Evolutionary conservation across 2,888 invertebrate species (phyloP).

Genomic region (Dichetophora obliterata): DNA sequence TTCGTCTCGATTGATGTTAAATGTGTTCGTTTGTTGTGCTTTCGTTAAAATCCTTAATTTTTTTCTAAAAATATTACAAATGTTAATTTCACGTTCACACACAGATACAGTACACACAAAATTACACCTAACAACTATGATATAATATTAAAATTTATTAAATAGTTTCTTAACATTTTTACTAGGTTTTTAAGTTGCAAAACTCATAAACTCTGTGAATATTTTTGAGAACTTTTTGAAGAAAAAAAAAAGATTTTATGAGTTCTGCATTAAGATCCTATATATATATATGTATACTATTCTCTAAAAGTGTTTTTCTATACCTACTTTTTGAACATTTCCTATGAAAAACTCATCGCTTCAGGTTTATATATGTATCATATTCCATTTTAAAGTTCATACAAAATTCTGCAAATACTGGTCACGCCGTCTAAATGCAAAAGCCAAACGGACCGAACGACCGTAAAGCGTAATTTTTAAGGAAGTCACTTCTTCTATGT

Average conservation of each 20-base stretch:
- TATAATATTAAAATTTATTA: background rate
- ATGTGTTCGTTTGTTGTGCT: conserved; percentile 59
- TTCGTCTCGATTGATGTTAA: conserved; percentile 58
- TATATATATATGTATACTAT: background rate
- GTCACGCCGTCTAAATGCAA: background rate
- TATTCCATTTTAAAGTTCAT: conserved; percentile 47
- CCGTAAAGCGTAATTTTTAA: conserved; percentile 9
- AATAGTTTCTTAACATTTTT: too few relatives aligned
- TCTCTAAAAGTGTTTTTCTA: conserved; percentile 5
- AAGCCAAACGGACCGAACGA: conserved; percentile 8
- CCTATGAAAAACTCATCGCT: conserved; percentile 45
- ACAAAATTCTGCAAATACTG: conserved; percentile 22
- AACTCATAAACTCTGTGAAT: too few relatives aligned
- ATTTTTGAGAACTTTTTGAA: too few relatives aligned
- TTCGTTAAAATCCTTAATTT: conserved; percentile 38
- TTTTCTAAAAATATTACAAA: background rate
- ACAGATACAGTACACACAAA: background rate
- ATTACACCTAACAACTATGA: conserved; percentile 5
- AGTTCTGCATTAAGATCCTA: too few relatives aligned
- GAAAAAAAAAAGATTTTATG: background rate
- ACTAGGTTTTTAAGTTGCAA: too few relatives aligned
- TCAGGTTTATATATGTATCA: conserved; percentile 50
- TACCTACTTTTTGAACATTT: background rate
- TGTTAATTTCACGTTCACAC: background rate
- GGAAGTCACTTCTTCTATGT: conserved; percentile 1